A percentile compares a stretch with the other conserved stretches of the same genome.
Evolutionary conservation across 2,113 vertebrate species (phyloP).

Genomic region (Paraplagusia blochii): DNA sequence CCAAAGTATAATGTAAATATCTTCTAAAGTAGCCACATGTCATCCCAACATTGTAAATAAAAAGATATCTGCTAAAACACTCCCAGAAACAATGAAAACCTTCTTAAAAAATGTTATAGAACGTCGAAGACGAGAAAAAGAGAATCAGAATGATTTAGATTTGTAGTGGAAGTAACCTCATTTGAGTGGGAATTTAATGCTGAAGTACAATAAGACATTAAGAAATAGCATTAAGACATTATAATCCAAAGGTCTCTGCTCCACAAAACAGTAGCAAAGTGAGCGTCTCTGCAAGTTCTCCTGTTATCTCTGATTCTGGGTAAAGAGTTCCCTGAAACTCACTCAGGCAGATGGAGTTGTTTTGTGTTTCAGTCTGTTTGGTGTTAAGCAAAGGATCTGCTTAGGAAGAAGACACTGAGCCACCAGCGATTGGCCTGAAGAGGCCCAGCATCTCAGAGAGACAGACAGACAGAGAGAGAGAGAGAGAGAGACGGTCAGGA

Average conservation of each 20-base stretch:
- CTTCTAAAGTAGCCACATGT: too few species aligned
- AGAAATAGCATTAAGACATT: constrained; percentile 1
- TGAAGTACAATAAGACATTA: not conserved
- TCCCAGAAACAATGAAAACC: too few species aligned
- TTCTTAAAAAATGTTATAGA: too few species aligned
- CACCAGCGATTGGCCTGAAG: constrained; percentile 62
- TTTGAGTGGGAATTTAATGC: too few species aligned
- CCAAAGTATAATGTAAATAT: too few species aligned
- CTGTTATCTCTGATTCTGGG: constrained; percentile 46
- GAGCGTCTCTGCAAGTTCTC: constrained; percentile 24
- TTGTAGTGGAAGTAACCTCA: too few species aligned
- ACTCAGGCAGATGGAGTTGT: constrained; percentile 44
- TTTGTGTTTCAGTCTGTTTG: constrained; percentile 54
- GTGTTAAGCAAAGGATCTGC: constrained; percentile 60
- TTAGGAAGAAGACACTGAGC: constrained; percentile 58
- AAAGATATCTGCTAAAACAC: too few species aligned
- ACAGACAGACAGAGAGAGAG: constrained; percentile 16
- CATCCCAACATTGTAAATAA: too few species aligned
- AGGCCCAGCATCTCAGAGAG: constrained; percentile 58
- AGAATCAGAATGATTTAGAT: too few species aligned
- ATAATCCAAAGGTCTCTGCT: constrained; percentile 12
- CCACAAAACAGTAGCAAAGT: constrained; percentile 11
- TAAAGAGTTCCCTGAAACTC: constrained; percentile 51
- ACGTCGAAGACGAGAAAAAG: too few species aligned
- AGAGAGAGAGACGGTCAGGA: constrained; percentile 67